Base-by-base conservation (phyloP, 2,113 vertebrate species). In the Anguilla japonica region DNA sequence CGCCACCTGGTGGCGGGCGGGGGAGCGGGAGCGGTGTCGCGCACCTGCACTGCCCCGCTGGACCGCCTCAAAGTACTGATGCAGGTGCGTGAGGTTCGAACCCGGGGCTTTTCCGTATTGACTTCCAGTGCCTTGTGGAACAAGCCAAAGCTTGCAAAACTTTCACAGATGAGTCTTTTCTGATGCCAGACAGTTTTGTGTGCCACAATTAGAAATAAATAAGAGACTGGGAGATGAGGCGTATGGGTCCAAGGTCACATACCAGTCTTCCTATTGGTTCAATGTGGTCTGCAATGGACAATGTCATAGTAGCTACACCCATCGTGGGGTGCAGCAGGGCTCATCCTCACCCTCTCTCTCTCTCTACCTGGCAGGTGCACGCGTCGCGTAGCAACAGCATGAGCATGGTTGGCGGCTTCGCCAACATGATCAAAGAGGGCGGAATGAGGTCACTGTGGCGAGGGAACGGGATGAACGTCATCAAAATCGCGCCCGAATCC, bases 31-130 rank as follows among this genome's bases (percentile, higher is more conserved):
- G 98, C 97, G 0, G 98, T 97, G 63, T 99, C 98, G 46, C 96
- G 98, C 71, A 99, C 98, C 81, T 99, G 98, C 87, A 99, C 98
- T 0, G 98, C 98, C 0, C 98, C 98, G 0, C 94, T 99, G 92
- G 98, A 99, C 92, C 93, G 98, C 16, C 94, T 99, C 34, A 99
- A 99, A 93, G 98, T 99, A 50, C 95, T 99, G 79, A 99, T 99
- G 98, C 98, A 99, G 97, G 98, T 99, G 92, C 83, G 90, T 15
- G 46, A 46, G 26, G 13, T 5, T 34, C 9, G 2, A 34, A 29
- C 71, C 71, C n/a, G 26, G n/a, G 11, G n/a, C 71, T 13, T 2
- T 26, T 75, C n/a, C 50, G 11, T 53, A 53, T 53, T 46, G 43
- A 46, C 43, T 2, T 53, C 50, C 50, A 53, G 43, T 9, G 43